A percentile compares a stretch with the other conserved stretches of the same genome.
These are phyloP conservation scores for Lucilia sericata DNA, from an alignment of 1,140 invertebrate genomes.

Conservation along the genomic window DNA sequence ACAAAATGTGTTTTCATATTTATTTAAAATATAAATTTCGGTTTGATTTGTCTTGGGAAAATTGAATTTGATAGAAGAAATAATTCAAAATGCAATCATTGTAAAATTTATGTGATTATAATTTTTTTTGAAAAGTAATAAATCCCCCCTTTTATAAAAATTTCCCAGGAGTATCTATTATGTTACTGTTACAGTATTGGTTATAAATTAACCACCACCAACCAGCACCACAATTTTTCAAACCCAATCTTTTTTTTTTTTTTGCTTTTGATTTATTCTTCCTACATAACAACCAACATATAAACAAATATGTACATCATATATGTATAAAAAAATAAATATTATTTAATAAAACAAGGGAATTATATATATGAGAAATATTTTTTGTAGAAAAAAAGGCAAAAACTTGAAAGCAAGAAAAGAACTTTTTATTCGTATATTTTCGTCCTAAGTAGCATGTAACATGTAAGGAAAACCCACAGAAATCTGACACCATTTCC, in stretches of 20 bases:
- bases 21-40: too few relatives aligned
- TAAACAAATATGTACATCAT: background rate
- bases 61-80: too few relatives aligned
- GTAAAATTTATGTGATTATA: too few relatives aligned
- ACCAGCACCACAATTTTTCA: background rate
- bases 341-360: too few relatives aligned
- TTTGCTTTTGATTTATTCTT: background rate
- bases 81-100: too few relatives aligned
- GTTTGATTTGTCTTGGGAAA: too few relatives aligned
- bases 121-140: too few relatives aligned
- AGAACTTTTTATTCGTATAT: background rate
- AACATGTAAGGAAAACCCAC: slow-evolving; percentile 4
- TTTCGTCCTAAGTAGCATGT: background rate
- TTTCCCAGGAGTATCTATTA: background rate
- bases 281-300: background rate
- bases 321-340: too few relatives aligned
- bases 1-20: too few relatives aligned
- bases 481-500: slow-evolving; percentile 26
- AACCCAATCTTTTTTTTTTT: background rate
- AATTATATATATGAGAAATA: too few relatives aligned
- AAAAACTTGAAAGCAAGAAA: background rate
- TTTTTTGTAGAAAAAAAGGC: too few relatives aligned
- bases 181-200: background rate
- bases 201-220: background rate
- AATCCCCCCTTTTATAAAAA: background rate